phyloP scores from a whole-genome alignment of 2,113 vertebrate species.

The Podilymbus podiceps region DNA sequence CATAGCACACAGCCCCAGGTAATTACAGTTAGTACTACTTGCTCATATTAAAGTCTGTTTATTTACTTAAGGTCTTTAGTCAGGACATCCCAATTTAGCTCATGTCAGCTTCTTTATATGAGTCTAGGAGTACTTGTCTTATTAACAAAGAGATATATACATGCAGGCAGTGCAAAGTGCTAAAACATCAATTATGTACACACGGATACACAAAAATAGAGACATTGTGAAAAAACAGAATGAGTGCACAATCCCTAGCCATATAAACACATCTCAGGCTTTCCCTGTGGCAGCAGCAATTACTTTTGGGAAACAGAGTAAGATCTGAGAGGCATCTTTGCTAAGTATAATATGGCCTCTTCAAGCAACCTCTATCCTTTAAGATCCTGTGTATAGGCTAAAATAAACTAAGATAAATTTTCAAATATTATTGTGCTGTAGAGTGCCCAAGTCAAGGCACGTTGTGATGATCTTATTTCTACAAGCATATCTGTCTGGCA shows the following conservation, averaged over 20 bases:
- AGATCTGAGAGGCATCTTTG: neutral
- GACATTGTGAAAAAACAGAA: neutral
- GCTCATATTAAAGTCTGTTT: slow-evolving; percentile 56
- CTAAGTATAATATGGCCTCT: neutral
- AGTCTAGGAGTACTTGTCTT: slow-evolving; percentile 25
- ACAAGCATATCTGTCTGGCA: neutral
- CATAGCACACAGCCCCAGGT: slow-evolving; percentile 57
- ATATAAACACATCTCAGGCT: neutral
- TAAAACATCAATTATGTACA: slow-evolving; percentile 11
- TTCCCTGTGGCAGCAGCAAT: neutral
- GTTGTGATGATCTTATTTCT: neutral
- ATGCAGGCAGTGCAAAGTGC: neutral
- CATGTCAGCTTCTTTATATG: slow-evolving; percentile 54
- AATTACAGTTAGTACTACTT: slow-evolving; percentile 63
- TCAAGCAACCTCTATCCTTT: neutral
- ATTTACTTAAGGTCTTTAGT: slow-evolving; percentile 71
- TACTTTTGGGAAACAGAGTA: neutral
- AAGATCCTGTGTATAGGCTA: neutral
- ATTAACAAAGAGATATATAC: slow-evolving; percentile 61
- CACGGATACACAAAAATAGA: neutral
- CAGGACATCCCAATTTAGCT: slow-evolving; percentile 60
- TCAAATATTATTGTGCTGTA: neutral
- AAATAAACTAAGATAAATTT: neutral
- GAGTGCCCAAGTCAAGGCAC: neutral
- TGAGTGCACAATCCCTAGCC: neutral